Base-by-base conservation (phyloP, 92 coral and sea anemone species). In the Palythoa caribaeorum region DNA sequence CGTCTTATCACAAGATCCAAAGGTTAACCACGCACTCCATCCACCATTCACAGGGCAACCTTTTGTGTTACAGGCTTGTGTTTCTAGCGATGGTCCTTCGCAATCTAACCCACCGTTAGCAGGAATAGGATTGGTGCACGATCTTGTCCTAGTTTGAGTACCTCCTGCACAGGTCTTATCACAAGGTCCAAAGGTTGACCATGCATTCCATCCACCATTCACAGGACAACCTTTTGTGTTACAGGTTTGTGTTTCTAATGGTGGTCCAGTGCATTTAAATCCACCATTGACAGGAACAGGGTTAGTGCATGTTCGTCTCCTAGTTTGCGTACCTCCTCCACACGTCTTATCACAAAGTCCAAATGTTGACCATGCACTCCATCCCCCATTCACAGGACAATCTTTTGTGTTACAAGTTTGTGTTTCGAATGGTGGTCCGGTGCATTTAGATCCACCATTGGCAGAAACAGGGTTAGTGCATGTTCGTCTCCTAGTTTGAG, bases 381-480 rank as follows among this genome's bases (percentile, higher is more conserved):
- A 28, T 28, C 28, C 28, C 0, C 28, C 28, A 28, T 28, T 0
- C 28, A 28, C 28, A 28, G 28, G 28, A 28, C 28, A 28, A 28
- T 0, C 28, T 28, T 28, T 28, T 28, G 28, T 28, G 28, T 79
- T 66, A 83, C 87, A 60, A 6, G 76, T 36, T 12, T 48, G 53
- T 4, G 57, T 14, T 53, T 35, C 53, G 5, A 13, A 65, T 2
- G 35, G 5, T 10, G 69, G 5, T 19, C 89, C 89, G 69, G 28
- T 44, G 38, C 88, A 83, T 44, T 57, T 13, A 0, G 36, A 2
- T 54, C 91, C 87, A 72, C 80, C 88, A 50, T 87, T 87, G 6
- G 79, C 90, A 37, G 90, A 85, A 38, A 19, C 51, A 65, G 90
- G 90, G 19, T 87, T 87, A 2, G 79, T 83, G 40, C 91, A 89